Base-by-base conservation (phyloP, 92 coral and sea anemone species). In the Blastomussa wellsi region DNA sequence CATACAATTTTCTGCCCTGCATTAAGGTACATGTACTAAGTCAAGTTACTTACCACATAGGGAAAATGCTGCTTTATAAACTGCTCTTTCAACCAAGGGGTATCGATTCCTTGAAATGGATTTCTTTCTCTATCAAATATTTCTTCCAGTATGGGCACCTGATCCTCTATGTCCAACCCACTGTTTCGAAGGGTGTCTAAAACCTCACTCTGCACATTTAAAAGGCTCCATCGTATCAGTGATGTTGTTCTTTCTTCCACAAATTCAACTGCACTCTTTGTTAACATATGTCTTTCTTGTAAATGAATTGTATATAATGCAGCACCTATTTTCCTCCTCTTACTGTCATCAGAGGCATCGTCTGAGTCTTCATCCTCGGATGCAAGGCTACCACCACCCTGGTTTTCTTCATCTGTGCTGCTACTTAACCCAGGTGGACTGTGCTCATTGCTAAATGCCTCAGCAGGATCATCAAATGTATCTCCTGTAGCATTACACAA, bases 211-310 rank as follows among this genome's bases (percentile, higher is more conserved):
- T 12, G 55, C n/a, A 79, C 73, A 79, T 79, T 3, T 79, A 79
- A 78, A 78, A 79, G 83, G 73, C 83, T 79, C 83, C 83, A 62
- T 79, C 83, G 83, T 62, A 79, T 60, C 57, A 79, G 12, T 64
- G 73, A 79, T 60, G 83, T 37, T 62, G 83, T 79, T 79, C 73
- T 79, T n/a, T 79, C 83, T 79, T 79, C 73, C 55, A 79, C 73
- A 60, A 79, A 79, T 38, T 79, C 73, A 1, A 62, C 83, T 62
- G 73, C 83, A 22, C 59, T 79, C 55, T 57, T 60, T 22, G 83
- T 62, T 62, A 79, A 79, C 83, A 79, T 79, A 41, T 62, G 73
- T 41, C 83, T 79, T 14, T 79, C 83, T 79, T 79, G 83, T 60
- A 79, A 62, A 64, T 79, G 83, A 38, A 79, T 39, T 22, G 83